A percentile compares a stretch with the other conserved stretches of the same genome.
These are phyloP conservation scores for Ceratothoa steindachneri DNA, from an alignment of 2,888 invertebrate genomes.

Conservation along the genomic window DNA sequence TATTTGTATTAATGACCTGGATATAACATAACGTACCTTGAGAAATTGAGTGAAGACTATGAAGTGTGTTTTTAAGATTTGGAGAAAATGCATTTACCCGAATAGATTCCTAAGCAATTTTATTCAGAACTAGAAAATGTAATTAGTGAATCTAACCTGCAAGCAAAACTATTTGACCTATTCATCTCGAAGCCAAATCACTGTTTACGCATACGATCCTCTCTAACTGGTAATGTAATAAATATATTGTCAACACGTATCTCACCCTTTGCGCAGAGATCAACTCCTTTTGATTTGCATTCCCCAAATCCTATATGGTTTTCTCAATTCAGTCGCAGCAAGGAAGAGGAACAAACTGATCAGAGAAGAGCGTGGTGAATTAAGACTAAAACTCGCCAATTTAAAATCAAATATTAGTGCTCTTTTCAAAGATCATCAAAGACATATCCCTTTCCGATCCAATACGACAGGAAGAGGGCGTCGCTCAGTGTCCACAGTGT, in stretches of 20 bases:
- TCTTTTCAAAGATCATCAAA: not conserved
- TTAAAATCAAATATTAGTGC: not conserved
- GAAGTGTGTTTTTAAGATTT: not conserved
- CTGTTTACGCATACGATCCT: not conserved
- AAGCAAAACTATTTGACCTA: conserved; percentile 9
- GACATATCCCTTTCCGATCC: no score
- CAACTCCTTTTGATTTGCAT: not conserved
- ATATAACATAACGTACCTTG: conserved; percentile 3
- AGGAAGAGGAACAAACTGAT: no score
- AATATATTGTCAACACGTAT: not conserved
- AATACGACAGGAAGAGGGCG: no score
- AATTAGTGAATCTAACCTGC: conserved; percentile 7
- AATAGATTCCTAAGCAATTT: not conserved
- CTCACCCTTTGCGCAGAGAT: not conserved
- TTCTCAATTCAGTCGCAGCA: not conserved
- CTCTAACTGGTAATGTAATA: not conserved
- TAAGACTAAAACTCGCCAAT: not conserved
- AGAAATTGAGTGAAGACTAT: conserved; percentile 16
- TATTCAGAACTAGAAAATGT: not conserved
- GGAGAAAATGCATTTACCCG: not conserved
- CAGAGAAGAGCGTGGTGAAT: no score
- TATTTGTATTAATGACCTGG: conserved; percentile 19
- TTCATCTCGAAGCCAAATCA: conserved; percentile 15
- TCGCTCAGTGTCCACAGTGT: no score
- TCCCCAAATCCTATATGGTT: not conserved